Evolutionary conservation across 2,113 vertebrate genomes (phyloP), one percentile per base, ranked within the genome.

Genomic region (Lathamus discolor): DNA sequence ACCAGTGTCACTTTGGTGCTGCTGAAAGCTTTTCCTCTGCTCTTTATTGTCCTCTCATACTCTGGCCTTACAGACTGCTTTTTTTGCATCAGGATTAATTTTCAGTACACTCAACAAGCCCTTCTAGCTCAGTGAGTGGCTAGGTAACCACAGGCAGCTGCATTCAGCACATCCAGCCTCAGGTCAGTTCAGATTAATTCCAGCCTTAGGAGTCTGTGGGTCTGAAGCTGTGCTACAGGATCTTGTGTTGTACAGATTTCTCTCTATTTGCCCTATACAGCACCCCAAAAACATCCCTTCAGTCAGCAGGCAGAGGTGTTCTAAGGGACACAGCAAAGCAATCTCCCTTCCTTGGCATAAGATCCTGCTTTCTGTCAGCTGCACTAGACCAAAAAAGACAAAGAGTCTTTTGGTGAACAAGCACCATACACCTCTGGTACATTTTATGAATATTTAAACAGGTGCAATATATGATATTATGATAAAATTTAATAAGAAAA

Each of bases 41-140:
- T 72, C 57, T 41, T 1, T 37, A 28, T 61, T 72, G 22, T 72
- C 23, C 19, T 79, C 9, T 77, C n/a, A 41, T 46, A 17, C 24
- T 67, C 18, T 66, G 37, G 24, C 8, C 3, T 64, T 61, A 54
- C 28, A 67, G 20, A 27, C 15, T 48, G 8, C 4, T 43, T 35
- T 85, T 57, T 92, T 54, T 72, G 25, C 43, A 51, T 23, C 14
- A 33, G 37, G 28, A 54, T 55, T 31, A 25, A 22, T 67, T 75
- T 67, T 61, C 49, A n/a, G 17, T 29, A 11, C 0, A 0, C 55
- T 82, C 66, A 49, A 13, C 18, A n/a, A 52, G 6, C 1, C 9
- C 6, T 35, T 46, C 17, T 37, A 55, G 5, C 37, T 55, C 52
- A 23, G 7, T 0, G 2, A 57, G 41, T 0, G 0, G 15, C 18